Conservation (phyloP, 2,113 vertebrate species). For the Halcyon senegalensis region DNA sequence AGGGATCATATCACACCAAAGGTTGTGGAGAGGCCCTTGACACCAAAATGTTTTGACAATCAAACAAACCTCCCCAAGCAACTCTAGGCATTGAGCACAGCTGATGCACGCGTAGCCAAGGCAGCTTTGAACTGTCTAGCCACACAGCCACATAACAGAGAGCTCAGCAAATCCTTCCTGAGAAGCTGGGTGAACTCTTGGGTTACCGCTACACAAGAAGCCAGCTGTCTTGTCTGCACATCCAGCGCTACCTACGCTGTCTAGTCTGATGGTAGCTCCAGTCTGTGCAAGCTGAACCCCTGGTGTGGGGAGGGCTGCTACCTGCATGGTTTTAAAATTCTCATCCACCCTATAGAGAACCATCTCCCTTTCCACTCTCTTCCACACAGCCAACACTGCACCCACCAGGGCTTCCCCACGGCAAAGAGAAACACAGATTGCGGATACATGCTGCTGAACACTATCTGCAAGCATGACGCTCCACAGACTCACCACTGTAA, state of each 20-base stretch:
- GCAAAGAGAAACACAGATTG: neutral
- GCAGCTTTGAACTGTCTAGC: slow-evolving; percentile 19
- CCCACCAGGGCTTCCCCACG: neutral
- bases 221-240: neutral
- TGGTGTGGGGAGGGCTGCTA: neutral
- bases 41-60: slow-evolving; percentile 53
- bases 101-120: neutral
- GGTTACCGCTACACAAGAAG: neutral
- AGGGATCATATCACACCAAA: neutral
- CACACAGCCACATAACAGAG: neutral
- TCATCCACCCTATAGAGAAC: neutral
- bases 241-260: neutral
- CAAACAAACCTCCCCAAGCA: slow-evolving; percentile 26
- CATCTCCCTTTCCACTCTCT: neutral
- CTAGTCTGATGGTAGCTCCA: neutral
- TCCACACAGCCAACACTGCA: neutral
- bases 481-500: neutral
- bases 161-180: slow-evolving; percentile 24
- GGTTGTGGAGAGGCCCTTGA: neutral
- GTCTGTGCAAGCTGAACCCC: neutral
- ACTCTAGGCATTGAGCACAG: neutral
- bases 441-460: neutral
- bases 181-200: neutral
- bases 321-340: neutral
- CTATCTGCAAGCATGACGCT: neutral